Evolutionary conservation across 1,140 invertebrate species (phyloP).

Genomic region (Drosophila cardini): DNA sequence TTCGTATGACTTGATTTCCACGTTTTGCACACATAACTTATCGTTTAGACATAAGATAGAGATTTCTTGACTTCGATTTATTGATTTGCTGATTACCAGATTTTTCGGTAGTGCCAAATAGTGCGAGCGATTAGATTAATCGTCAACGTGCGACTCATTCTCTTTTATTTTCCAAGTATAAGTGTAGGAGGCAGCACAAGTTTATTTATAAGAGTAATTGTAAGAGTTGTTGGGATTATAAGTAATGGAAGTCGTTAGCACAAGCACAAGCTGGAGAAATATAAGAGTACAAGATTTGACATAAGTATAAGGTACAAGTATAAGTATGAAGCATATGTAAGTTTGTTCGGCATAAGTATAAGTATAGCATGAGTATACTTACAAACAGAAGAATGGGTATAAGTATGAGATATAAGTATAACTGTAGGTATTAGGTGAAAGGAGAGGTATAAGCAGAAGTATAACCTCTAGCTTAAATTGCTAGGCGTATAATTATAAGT

Average conservation of each 20-base stretch:
- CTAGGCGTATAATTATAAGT: too few relatives aligned
- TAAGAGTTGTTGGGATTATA: too few relatives aligned
- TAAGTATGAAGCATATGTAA: too few relatives aligned
- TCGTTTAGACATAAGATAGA: slow-evolving; percentile 36
- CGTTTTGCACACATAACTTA: slow-evolving; percentile 21
- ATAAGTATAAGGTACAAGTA: too few relatives aligned
- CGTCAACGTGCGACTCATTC: neutral
- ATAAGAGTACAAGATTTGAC: neutral
- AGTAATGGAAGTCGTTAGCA: too few relatives aligned
- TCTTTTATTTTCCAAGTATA: neutral
- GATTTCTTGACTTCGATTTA: slow-evolving; percentile 45
- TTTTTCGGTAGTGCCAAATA: slow-evolving; percentile 45
- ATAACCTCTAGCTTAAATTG: too few relatives aligned
- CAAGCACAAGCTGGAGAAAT: neutral
- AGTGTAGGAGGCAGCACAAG: neutral
- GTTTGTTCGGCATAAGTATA: too few relatives aligned
- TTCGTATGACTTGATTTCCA: neutral
- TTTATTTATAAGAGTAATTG: too few relatives aligned
- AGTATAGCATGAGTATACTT: too few relatives aligned
- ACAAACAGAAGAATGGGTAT: too few relatives aligned
- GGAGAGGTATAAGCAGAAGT: neutral
- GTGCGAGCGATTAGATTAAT: slow-evolving; percentile 57
- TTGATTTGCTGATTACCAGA: slow-evolving; percentile 40
- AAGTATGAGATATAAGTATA: too few relatives aligned
- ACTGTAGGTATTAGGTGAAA: too few relatives aligned